These are phyloP conservation scores for Ornithoptera priamus DNA, from an alignment of 2,888 invertebrate species.

Conservation along the genomic window DNA sequence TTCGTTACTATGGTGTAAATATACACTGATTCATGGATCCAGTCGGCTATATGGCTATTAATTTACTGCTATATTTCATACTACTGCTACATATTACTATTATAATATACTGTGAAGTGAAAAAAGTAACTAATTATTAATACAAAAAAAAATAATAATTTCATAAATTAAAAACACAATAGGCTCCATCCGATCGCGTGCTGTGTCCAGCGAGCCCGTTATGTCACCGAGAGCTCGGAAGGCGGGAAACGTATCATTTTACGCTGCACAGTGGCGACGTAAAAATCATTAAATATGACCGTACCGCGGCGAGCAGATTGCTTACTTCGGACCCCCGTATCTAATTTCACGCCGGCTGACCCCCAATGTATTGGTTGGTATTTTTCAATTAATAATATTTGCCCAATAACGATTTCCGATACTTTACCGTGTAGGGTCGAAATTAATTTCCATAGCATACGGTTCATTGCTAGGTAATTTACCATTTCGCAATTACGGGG, in stretches of 20 bases:
- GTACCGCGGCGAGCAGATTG: slow-evolving; percentile 29
- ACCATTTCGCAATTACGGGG: slow-evolving; percentile 12
- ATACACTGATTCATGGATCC: too few relatives aligned
- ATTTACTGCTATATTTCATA: too few relatives aligned
- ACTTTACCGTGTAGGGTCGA: slow-evolving; percentile 29
- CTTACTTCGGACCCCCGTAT: slow-evolving; percentile 29
- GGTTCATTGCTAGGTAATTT: slow-evolving; percentile 12
- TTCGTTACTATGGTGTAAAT: too few relatives aligned
- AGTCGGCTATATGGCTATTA: too few relatives aligned
- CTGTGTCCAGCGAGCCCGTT: slow-evolving; percentile 21
- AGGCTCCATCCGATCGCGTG: slow-evolving; percentile 26
- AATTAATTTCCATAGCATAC: slow-evolving; percentile 24
- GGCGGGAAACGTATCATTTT: slow-evolving; percentile 31
- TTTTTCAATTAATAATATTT: slow-evolving; percentile 55
- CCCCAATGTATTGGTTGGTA: slow-evolving; percentile 40
- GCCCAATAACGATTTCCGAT: slow-evolving; percentile 51
- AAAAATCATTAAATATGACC: slow-evolving; percentile 28
- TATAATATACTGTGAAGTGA: too few relatives aligned
- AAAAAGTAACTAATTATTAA: background rate
- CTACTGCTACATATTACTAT: too few relatives aligned
- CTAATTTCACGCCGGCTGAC: slow-evolving; percentile 47
- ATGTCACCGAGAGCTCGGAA: slow-evolving; percentile 27
- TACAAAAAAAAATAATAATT: background rate
- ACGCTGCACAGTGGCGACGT: slow-evolving; percentile 24
- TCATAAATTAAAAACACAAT: background rate